Evolutionary conservation across 2,113 vertebrate genomes (phyloP), one percentile per base, ranked within the genome.

Genomic region (Microcebus griseorufus): DNA sequence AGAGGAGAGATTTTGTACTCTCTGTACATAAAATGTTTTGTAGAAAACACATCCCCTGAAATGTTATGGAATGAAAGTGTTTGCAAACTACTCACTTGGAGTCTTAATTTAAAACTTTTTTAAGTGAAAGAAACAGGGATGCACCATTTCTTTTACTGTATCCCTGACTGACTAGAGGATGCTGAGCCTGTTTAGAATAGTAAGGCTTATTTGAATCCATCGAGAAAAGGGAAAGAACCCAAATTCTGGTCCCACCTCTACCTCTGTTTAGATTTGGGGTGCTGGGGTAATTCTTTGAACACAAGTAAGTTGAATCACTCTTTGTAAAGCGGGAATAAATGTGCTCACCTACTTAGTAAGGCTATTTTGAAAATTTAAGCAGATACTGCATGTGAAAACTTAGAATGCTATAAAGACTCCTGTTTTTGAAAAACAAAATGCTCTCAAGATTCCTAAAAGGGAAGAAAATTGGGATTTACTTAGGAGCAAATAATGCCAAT

Each of bases 381-480:
- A 90, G 80, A 83, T 88, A 65, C 2, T 73, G 3, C 48, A 27
- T 80, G 20, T 80, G 48, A 95, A 78, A 88, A 90, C 37, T 93
- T 88, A 80, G 55, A 39, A 75, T 62, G 6, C 51, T 95, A 6
- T 75, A 80, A 95, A 64, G 13, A 96, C 48, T 65, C 45, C 53
- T 85, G 58, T 5, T 42, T 9, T 88, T 92, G 34, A 85, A 81
- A 97, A 87, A 39, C 22, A 84, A 76, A 88, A 89, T 88, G 32
- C 32, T 72, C 20, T 95, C 17, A 78, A 58, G 23, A 87, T 70
- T 92, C 39, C n/a, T 95, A 29, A 73, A 83, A 62, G 23, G 67
- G 6, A 88, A 76, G 25, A 97, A 70, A n/a, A 76, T 42, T 78
- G 70, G 29, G 3, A 81, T 96, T 97, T 94, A 51, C 29, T 65